Base-by-base conservation (phyloP, 2,113 vertebrate species). In the Gadus macrocephalus region DNA sequence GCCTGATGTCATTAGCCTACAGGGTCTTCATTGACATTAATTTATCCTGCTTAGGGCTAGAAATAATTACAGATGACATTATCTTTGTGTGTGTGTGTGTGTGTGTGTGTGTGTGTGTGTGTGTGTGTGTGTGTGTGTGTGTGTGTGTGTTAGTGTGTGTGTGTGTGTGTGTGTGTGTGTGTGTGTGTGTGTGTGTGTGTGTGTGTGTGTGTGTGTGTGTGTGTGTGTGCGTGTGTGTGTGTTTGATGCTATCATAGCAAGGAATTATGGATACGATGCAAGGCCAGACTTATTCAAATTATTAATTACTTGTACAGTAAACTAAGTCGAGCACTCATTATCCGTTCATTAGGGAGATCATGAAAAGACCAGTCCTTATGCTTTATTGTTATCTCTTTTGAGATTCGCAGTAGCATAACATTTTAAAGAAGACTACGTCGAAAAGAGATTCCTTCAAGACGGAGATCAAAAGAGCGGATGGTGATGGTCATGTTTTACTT, bases 291-390 rank as follows among this genome's bases (percentile, higher is more conserved):
- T 56, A 59, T 66, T 72, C 14, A 60, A 4, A 72, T 65, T 31
- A 68, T 67, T 66, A 66, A 75, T 66, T 73, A 53, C 59, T 70
- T 70, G 16, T 74, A 58, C 67, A 56, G 71, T 61, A 69, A 81
- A 62, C 56, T 35, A 53, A 67, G 55, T 19, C 12, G 7, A 5
- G 11, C 12, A 14, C 38, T 62, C 65, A 70, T 64, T n/a, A 59
- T 22, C 42, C 16, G 28, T 58, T 64, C 66, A 64, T 78, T 73
- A 66, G 62, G 14, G 0, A 35, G 60, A 58, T 72, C 75, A 70
- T 59, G 70, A 75, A 71, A 60, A 6, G 55, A 14, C 55, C 53
- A 4, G 15, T 71, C 68, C 17, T 55, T 53, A 67, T 65, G 61
- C 69, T 65, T 69, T 8, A 76, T 61, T 12, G 19, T 11, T 22